Conservation (phyloP, 2,797 vertebrate species). For the Schizopygopsis pylzovi region DNA sequence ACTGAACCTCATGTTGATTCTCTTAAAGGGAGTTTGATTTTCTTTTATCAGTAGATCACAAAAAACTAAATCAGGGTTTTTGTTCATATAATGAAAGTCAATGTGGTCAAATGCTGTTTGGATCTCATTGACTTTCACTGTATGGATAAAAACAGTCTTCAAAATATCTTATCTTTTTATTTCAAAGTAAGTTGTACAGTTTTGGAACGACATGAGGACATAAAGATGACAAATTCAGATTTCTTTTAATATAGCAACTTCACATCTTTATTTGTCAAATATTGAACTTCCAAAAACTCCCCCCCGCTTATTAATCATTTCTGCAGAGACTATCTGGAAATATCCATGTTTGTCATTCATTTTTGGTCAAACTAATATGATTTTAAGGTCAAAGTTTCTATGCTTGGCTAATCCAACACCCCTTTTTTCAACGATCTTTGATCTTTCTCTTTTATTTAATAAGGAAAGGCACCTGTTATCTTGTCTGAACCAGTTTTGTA, state of each 20-base stretch:
- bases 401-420: neutral
- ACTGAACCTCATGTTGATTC: neutral
- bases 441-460: neutral
- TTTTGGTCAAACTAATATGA: neutral
- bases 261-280: neutral
- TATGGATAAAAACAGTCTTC: neutral
- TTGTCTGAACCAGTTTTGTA: neutral
- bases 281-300: neutral
- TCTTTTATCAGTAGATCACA: neutral
- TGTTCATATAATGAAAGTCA: constrained; percentile 3
- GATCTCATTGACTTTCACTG: neutral
- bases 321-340: neutral
- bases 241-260: neutral
- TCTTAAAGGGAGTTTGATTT: neutral
- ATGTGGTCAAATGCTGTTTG: neutral
- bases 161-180: neutral
- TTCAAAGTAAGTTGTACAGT: neutral
- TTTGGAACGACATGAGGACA: neutral
- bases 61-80: neutral
- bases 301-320: neutral
- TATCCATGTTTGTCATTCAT: neutral
- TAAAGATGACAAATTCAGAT: neutral
- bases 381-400: neutral
- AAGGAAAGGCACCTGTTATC: constrained; percentile 9
- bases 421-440: neutral